Evolutionary conservation across 2,113 vertebrate species (phyloP).

Genomic region (Macrotis lagotis): DNA sequence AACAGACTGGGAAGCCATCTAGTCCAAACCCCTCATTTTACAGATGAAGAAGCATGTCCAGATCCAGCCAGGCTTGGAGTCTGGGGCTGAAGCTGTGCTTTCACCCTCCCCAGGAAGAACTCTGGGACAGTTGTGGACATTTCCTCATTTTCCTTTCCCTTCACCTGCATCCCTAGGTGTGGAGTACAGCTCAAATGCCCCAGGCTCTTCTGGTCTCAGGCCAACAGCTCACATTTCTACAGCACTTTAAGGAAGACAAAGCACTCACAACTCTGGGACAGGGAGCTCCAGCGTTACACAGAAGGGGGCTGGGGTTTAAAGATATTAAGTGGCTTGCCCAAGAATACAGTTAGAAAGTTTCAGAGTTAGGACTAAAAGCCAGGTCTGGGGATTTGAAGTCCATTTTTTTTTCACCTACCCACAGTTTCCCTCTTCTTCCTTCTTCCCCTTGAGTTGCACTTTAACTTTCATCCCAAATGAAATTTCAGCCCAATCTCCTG

Average conservation of each 20-base stretch:
- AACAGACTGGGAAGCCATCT: background rate
- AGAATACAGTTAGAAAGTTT: background rate
- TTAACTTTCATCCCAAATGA: slow-evolving; percentile 68
- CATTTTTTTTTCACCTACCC: background rate
- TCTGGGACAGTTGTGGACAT: background rate
- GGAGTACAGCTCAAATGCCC: background rate
- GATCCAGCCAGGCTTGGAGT: background rate
- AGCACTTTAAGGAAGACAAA: background rate
- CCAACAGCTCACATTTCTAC: background rate
- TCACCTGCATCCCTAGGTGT: background rate
- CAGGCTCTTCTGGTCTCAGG: background rate
- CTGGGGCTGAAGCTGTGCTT: too few relatives aligned
- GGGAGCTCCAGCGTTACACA: background rate
- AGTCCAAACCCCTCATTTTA: background rate
- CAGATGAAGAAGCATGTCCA: background rate
- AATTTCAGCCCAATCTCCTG: slow-evolving; percentile 75
- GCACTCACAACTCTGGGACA: background rate
- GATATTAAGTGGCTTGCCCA: background rate
- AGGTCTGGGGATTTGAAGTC: rapidly evolving
- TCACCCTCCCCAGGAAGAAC: background rate
- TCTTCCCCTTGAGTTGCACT: slow-evolving; percentile 36
- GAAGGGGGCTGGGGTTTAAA: background rate
- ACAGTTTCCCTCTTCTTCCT: background rate
- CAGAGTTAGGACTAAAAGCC: background rate
- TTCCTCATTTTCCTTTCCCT: background rate